Evolutionary conservation across 2,888 invertebrate genomes (phyloP).

Genomic region (Pycnomerus fuliginosus): DNA sequence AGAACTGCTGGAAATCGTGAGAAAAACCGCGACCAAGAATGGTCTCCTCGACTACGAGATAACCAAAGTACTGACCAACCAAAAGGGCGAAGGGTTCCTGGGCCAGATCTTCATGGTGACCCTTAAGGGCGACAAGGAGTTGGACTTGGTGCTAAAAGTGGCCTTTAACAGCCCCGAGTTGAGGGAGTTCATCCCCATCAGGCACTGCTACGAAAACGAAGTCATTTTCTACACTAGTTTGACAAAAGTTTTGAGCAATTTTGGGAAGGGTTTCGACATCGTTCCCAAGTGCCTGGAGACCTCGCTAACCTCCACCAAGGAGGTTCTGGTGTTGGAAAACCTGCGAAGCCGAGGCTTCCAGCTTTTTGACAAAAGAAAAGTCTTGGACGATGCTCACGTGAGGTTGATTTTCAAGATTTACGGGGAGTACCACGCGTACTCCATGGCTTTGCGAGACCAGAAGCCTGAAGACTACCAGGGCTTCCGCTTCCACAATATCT

Average conservation of each 20-base stretch:
- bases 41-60: too few species aligned
- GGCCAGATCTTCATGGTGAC: conserved; percentile 16
- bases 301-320: conserved; percentile 1
- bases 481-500: too few species aligned
- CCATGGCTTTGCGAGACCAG: conserved; percentile 11
- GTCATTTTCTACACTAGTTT: neutral
- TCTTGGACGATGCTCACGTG: conserved; percentile 13
- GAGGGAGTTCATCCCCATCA: conserved; percentile 6
- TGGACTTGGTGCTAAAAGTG: conserved; percentile 8
- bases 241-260: neutral
- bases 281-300: conserved; percentile 12
- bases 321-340: conserved; percentile 16
- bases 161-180: conserved; percentile 10
- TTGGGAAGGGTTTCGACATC: neutral
- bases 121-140: conserved; percentile 4
- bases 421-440: conserved; percentile 13
- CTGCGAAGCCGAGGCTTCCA: conserved; percentile 11
- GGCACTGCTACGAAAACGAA: conserved; percentile 3
- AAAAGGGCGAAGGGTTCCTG: conserved; percentile 24
- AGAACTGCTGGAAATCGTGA: too few species aligned
- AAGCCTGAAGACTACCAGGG: neutral
- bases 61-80: too few species aligned
- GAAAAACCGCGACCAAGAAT: too few species aligned
- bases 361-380: conserved; percentile 9
- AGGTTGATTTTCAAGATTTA: conserved; percentile 14